These are phyloP conservation scores for Drosophila ananassae DNA, from an alignment of 1,140 invertebrate genomes.

Conservation along the genomic window DNA sequence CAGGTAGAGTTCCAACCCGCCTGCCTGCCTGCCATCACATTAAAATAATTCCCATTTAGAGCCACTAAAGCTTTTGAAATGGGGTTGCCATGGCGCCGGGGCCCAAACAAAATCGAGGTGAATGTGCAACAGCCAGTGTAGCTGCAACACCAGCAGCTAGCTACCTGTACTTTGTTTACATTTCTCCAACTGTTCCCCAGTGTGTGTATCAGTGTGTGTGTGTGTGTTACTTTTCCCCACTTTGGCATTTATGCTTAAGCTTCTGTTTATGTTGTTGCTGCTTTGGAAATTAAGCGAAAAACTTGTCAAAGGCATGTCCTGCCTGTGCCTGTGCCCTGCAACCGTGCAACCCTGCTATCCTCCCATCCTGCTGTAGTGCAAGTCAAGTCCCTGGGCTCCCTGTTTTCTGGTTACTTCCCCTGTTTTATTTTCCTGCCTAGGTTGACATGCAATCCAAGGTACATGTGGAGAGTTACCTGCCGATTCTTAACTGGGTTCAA, in stretches of 20 bases:
- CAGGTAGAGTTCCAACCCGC: slow-evolving; percentile 1
- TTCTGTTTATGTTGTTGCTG: slow-evolving; percentile 48
- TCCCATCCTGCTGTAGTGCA: slow-evolving; percentile 12
- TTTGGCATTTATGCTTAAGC: slow-evolving; percentile 70
- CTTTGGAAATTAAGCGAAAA: slow-evolving; percentile 66
- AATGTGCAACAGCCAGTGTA: slow-evolving; percentile 33
- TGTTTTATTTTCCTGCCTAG: slow-evolving; percentile 25
- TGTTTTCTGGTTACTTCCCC: slow-evolving; percentile 28
- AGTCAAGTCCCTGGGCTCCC: slow-evolving; percentile 59
- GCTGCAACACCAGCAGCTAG: slow-evolving; percentile 1
- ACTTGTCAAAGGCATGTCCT: slow-evolving; percentile 66
- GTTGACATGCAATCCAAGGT: slow-evolving; percentile 72
- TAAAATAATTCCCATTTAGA: slow-evolving; percentile 7
- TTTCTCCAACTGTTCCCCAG: slow-evolving; percentile 45
- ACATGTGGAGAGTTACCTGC: slow-evolving; percentile 64
- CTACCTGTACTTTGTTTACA: slow-evolving; percentile 65
- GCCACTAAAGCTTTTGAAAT: slow-evolving; percentile 5
- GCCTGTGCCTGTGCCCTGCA: slow-evolving; percentile 21
- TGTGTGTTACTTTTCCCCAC: slow-evolving; percentile 49
- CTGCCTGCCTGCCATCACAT: neutral
- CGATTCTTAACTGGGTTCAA: slow-evolving; percentile 70
- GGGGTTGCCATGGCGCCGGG: slow-evolving; percentile 63
- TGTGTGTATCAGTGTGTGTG: neutral
- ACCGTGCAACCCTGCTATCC: neutral
- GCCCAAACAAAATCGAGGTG: slow-evolving; percentile 43